Evolutionary conservation across 2,888 invertebrate species (phyloP), one percentile per base, ranked within the genome.

Genomic region (Drosophila subquinaria): DNA sequence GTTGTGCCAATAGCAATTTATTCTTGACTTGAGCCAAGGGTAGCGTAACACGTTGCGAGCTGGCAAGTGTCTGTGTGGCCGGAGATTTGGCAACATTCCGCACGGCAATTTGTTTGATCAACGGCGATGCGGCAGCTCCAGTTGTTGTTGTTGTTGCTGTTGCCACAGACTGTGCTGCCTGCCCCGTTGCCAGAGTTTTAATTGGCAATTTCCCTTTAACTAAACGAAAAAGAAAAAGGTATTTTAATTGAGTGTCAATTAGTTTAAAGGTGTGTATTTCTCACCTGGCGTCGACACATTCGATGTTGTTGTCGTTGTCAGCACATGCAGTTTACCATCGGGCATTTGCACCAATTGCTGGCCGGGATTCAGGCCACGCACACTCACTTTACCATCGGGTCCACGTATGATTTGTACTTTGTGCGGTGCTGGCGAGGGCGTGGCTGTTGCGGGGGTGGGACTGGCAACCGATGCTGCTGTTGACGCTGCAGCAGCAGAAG

Each of bases 321-420:
- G 93, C 17, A 98, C 96, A 91, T 98, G 98, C 27, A 98, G 93
- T 91, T 97, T 97, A 0, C 98, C 98, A 92, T 98, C 98, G 0
- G 98, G 96, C 95, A 98, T 96, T 92, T 98, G 97, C 47, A 98
- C 96, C 63, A 98, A 93, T 90, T 98, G 98, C 91, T 98, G 98
- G 60, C 98, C 98, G 50, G 98, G 97, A 92, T 97, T 94, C 9
- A 98, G 94, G 0, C 98, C 98, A 69, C 97, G 95, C 1, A 98
- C 98, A 84, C 98, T 97, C 15, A 98, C 94, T 93, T 98, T 97
- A 27, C 98, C 98, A 92, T 98, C 97, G 0, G 97, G 96, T 0
- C 97, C 95, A 78, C 97, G 96, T 88, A 97, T 95, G 79, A 98
- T 97, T 94, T 98, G 98, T 13, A 98, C 97, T 91, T 96, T 96